Conservation (phyloP, 2,797 vertebrate genomes). For the Enteromius unitaeniatus region DNA sequence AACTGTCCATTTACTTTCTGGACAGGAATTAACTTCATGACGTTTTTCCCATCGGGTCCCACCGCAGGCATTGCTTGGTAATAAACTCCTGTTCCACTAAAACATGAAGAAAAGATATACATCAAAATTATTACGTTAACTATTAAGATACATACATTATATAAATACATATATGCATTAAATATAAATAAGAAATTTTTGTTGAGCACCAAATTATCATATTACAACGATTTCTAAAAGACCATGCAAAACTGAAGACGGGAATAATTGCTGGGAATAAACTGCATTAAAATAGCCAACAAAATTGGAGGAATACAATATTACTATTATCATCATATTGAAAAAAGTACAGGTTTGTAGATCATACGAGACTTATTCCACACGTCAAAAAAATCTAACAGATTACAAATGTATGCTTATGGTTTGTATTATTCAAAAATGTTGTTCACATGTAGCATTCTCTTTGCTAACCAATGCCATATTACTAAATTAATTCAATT, state of each 20-base stretch:
- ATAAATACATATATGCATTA: not conserved
- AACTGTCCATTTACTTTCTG: constrained; percentile 69
- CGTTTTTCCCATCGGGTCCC: constrained; percentile 73
- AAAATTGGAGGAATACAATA: not conserved
- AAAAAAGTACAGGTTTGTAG: not conserved
- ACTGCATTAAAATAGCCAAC: not conserved
- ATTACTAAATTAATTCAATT: not conserved
- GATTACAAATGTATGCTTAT: not conserved
- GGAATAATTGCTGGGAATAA: not conserved
- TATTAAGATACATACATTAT: not conserved
- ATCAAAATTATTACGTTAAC: not conserved
- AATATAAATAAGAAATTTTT: not conserved
- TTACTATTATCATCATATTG: not conserved
- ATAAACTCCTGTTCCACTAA: constrained; percentile 71
- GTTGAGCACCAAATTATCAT: not conserved
- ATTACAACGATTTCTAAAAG: not conserved
- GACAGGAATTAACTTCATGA: constrained; percentile 79
- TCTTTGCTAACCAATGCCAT: not conserved
- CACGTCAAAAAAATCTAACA: not conserved
- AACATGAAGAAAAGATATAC: not conserved
- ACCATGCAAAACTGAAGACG: not conserved
- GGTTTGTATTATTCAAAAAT: not conserved
- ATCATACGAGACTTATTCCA: not conserved
- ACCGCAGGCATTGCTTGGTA: constrained; percentile 78
- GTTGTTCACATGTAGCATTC: not conserved